These are phyloP conservation scores for Disparrhopalites patrizii DNA, from an alignment of 2,888 invertebrate genomes.

Conservation along the genomic window DNA sequence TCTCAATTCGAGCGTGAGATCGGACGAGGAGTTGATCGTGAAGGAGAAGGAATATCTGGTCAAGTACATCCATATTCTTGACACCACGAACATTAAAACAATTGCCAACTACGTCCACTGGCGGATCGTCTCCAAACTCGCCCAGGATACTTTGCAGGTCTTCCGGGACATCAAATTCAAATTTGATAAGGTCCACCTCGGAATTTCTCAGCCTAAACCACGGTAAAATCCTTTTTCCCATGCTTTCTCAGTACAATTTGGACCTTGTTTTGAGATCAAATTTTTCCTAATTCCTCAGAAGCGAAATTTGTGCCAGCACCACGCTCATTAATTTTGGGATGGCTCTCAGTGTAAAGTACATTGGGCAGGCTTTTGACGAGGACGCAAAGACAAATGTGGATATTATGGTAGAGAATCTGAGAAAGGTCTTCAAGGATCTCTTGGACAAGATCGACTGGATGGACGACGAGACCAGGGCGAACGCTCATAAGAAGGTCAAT, in stretches of 20 bases:
- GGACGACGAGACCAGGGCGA: conserved; percentile 65
- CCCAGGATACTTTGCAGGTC: conserved; percentile 35
- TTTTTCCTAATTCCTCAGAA: conserved; percentile 25
- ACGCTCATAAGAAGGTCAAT: conserved; percentile 64
- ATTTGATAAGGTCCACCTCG: conserved; percentile 40
- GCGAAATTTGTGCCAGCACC: conserved; percentile 32
- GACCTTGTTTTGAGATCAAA: conserved; percentile 3
- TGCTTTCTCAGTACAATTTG: no score
- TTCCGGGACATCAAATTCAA: conserved; percentile 44
- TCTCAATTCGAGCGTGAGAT: conserved; percentile 30
- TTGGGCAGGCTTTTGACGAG: conserved; percentile 35
- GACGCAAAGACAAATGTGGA: conserved; percentile 48
- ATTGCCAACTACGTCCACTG: conserved; percentile 41
- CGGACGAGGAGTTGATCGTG: conserved; percentile 34
- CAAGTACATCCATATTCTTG: conserved; percentile 27
- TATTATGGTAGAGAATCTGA: conserved; percentile 71
- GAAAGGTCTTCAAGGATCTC: conserved; percentile 66
- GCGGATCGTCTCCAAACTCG: conserved; percentile 35
- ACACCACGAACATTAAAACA: neutral
- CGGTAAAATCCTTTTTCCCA: no score
- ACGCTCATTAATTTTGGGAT: conserved; percentile 38
- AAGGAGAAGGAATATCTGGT: conserved; percentile 31
- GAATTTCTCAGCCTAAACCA: conserved; percentile 35
- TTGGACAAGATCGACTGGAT: conserved; percentile 73
- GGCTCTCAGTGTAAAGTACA: conserved; percentile 44